A percentile compares a stretch with the other conserved stretches of the same genome.
Conservation (phyloP, 2,888 invertebrate species). For the Mythimna vitellina region DNA sequence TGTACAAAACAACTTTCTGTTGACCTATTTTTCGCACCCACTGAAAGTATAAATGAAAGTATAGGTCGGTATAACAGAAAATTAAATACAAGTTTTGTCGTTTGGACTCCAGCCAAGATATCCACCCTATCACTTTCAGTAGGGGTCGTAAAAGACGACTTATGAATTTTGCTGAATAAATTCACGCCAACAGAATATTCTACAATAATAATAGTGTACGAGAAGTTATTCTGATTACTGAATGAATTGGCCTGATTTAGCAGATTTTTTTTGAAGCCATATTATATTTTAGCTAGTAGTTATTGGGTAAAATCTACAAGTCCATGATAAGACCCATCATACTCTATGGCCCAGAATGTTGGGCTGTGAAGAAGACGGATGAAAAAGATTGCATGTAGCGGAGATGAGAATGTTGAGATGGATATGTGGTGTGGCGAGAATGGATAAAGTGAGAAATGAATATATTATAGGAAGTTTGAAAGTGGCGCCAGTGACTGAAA, state of each 20-base stretch:
- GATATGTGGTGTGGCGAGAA: too few species aligned
- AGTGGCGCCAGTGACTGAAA: too few species aligned
- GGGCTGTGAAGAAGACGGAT: too few species aligned
- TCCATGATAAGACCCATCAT: too few species aligned
- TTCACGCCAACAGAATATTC: neutral
- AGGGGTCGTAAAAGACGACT: conserved; percentile 17
- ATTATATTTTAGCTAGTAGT: too few species aligned
- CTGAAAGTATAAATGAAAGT: conserved; percentile 8
- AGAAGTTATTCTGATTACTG: neutral
- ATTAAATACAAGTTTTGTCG: conserved; percentile 14
- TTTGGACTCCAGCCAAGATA: conserved; percentile 35
- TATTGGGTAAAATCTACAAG: too few species aligned
- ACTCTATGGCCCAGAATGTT: too few species aligned
- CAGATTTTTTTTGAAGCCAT: too few species aligned
- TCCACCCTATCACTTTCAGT: conserved; percentile 21
- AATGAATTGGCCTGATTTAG: conserved; percentile 3
- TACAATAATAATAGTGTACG: neutral
- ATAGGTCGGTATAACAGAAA: conserved; percentile 1
- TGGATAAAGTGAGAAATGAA: too few species aligned
- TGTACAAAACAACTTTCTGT: neutral
- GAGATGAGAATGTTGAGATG: too few species aligned
- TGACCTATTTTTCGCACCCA: neutral
- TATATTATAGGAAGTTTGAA: too few species aligned
- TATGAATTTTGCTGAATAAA: conserved; percentile 18
- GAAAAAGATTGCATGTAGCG: too few species aligned